Evolutionary conservation across 2,113 vertebrate species (phyloP), one percentile per base, ranked within the genome.

Genomic region (Mirza zaza): DNA sequence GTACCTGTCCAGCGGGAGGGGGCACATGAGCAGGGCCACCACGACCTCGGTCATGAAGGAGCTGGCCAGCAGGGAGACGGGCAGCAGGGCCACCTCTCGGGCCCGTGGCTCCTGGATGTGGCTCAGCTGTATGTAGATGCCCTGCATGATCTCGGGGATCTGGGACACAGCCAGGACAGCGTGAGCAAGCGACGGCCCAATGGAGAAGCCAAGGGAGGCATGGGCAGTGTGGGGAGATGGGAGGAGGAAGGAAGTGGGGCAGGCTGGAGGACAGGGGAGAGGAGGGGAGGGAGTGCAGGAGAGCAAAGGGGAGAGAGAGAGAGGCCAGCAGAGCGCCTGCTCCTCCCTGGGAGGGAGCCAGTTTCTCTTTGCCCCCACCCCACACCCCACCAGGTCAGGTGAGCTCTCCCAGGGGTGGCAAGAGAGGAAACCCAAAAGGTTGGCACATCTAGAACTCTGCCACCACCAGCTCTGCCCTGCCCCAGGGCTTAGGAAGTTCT

Each of bases 1-100:
- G 61, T 97, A 98, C 98, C 97, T 98, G 98, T 98, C 97, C 83
- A 97, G 90, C 0, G 97, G 98, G 36, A 98, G 97, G 36, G 98
- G 98, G 15, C 97, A 98, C 90, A 95, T 97, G 81, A 98, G 97
- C 94, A 98, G 97, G 45, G 97, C 97, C 39, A 89, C 42, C 17
- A 98, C 96, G 0, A 98, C 98, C 52, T 98, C 97, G 0, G 96
- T 96, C 98, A 98, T 97, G 80, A 98, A 98, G 76, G 97, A 95
- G 88, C 93, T 96, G 94, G 98, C 96, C 97, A 98, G 94, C 25
- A 97, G 63, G 34, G 96, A 96, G 75, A 98, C 0, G 2, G 96
- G 93, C 83, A 95, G 79, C 94, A 98, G 92, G 86, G 98, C 96
- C 92, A 97, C 96, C 65, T 97, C 93, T 0, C 96, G 95, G 68